phyloP scores from a whole-genome alignment of 2,113 vertebrate species.

The Microcebus jonahi region DNA sequence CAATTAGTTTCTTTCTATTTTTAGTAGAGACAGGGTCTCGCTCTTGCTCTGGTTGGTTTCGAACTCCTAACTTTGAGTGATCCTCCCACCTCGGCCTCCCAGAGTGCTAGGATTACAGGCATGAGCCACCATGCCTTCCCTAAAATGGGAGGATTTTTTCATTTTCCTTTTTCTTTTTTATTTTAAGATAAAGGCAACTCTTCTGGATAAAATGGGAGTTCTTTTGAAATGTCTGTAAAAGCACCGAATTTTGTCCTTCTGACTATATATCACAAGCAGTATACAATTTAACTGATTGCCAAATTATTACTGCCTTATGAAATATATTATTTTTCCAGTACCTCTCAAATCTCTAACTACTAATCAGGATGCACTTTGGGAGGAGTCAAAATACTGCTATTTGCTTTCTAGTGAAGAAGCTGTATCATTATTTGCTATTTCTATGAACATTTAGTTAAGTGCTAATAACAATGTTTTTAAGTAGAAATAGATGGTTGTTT shows the following conservation, averaged over 20 bases:
- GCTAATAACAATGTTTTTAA: not conserved
- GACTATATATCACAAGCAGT: constrained; percentile 5
- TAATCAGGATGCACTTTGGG: constrained; percentile 18
- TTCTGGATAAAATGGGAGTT: not conserved
- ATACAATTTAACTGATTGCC: not conserved
- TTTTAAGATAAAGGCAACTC: too few species aligned
- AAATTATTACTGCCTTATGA: not conserved
- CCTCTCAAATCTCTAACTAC: not conserved
- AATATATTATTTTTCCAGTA: not conserved
- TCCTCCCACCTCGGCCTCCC: too few species aligned
- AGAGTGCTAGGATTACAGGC: too few species aligned
- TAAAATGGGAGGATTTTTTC: too few species aligned
- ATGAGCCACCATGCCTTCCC: too few species aligned
- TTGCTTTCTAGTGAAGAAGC: not conserved
- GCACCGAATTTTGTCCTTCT: constrained; percentile 4
- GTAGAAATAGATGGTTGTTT: constrained; percentile 25
- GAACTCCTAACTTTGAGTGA: too few species aligned
- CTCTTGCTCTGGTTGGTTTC: too few species aligned
- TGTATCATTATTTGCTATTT: not conserved
- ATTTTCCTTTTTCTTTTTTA: too few species aligned
- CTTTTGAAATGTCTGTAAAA: constrained; percentile 52
- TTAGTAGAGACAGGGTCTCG: too few species aligned
- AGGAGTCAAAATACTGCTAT: not conserved
- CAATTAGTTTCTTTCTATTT: too few species aligned
- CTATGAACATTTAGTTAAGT: not conserved